A percentile compares a stretch with the other conserved stretches of the same genome.
These are phyloP conservation scores for Agrochola macilenta DNA, from an alignment of 2,888 invertebrate genomes.

Conservation along the genomic window DNA sequence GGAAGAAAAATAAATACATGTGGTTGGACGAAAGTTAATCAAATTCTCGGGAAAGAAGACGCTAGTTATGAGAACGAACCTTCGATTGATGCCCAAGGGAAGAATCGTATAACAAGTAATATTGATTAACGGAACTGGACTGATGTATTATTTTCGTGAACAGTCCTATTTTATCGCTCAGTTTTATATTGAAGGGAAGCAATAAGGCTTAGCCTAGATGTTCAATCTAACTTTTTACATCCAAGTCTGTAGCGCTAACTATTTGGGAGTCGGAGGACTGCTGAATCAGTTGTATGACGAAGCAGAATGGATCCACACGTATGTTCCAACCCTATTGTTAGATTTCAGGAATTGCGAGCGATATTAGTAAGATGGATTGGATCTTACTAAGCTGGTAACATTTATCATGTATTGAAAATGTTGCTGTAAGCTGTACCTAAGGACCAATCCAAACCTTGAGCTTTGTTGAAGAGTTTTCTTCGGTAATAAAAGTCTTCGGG, in stretches of 20 bases:
- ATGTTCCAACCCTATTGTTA: slow-evolving; percentile 43
- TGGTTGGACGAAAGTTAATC: slow-evolving; percentile 44
- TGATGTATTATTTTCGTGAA: slow-evolving; percentile 32
- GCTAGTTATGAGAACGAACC: slow-evolving; percentile 30
- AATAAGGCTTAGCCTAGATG: slow-evolving; percentile 37
- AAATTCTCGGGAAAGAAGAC: slow-evolving; percentile 37
- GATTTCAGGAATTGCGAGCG: slow-evolving; percentile 28
- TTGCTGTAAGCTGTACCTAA: slow-evolving; percentile 7
- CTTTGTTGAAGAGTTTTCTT: slow-evolving; percentile 7
- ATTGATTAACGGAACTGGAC: slow-evolving; percentile 31
- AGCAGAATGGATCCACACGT: slow-evolving; percentile 37
- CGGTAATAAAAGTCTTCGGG: not conserved
- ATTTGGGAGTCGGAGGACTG: slow-evolving; percentile 38
- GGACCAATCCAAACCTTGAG: not conserved
- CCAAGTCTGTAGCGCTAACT: slow-evolving; percentile 44
- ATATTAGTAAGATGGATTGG: slow-evolving; percentile 37
- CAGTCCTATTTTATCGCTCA: slow-evolving; percentile 1
- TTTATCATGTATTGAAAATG: slow-evolving; percentile 24
- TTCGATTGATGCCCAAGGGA: slow-evolving; percentile 41
- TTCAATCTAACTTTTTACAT: slow-evolving; percentile 58
- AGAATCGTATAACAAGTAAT: slow-evolving; percentile 29
- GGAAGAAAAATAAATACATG: slow-evolving; percentile 47
- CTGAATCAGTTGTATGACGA: slow-evolving; percentile 52
- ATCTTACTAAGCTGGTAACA: slow-evolving; percentile 7
- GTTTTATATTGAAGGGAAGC: slow-evolving; percentile 10